Evolutionary conservation across 2,797 vertebrate species (phyloP).

Genomic region (Ibycter americanus): DNA sequence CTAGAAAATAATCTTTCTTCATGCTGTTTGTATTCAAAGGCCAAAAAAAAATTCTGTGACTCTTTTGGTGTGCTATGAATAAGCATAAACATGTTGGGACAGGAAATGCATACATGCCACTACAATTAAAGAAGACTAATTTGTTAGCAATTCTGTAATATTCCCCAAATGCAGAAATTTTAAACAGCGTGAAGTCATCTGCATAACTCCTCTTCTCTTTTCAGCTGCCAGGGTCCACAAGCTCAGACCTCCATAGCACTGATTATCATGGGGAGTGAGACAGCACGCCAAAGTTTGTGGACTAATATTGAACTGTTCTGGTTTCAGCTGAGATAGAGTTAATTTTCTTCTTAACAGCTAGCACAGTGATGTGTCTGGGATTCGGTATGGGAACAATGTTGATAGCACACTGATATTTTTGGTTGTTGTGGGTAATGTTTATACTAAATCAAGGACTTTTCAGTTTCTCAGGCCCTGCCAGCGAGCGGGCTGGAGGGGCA

Average conservation of each 20-base stretch:
- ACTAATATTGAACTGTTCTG: not conserved
- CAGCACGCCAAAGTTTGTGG: not conserved
- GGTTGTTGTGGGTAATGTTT: too few relatives aligned
- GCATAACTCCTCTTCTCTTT: constrained; percentile 26
- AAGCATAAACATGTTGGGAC: not conserved
- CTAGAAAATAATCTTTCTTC: not conserved
- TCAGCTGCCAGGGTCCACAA: constrained; percentile 48
- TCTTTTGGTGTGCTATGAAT: constrained; percentile 23
- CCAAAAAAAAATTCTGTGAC: not conserved
- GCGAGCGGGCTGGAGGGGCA: too few relatives aligned
- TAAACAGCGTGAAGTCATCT: constrained; percentile 70
- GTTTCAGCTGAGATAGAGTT: too few relatives aligned
- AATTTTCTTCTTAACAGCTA: too few relatives aligned
- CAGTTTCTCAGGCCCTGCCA: too few relatives aligned
- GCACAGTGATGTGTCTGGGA: too few relatives aligned
- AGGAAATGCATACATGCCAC: constrained; percentile 62
- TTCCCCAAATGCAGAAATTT: constrained; percentile 71
- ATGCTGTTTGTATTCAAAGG: not conserved
- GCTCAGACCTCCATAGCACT: not conserved
- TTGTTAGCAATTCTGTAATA: constrained; percentile 63
- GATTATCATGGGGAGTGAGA: not conserved
- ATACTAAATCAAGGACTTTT: too few relatives aligned
- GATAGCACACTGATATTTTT: too few relatives aligned
- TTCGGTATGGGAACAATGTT: too few relatives aligned
- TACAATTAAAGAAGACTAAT: constrained; percentile 66